Percentiles rank a stretch among this genome's conserved stretches.
These are phyloP conservation scores for Anguilla anguilla DNA, from an alignment of 2,797 vertebrate genomes.

Conservation along the genomic window DNA sequence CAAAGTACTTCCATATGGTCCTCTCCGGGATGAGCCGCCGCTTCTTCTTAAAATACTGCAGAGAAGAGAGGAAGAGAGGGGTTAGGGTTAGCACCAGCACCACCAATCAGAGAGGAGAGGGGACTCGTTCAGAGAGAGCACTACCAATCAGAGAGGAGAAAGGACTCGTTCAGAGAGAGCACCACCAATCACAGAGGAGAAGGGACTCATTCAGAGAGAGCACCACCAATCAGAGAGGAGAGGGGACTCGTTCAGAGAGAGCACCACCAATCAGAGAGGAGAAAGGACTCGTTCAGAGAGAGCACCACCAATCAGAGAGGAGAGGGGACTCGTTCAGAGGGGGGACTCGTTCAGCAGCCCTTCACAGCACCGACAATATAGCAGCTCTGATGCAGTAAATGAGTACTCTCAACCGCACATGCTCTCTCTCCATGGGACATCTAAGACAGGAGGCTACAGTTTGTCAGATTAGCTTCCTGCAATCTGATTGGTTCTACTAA, in stretches of 20 bases:
- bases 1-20: constrained; percentile 86
- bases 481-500: neutral
- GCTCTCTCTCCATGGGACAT: neutral
- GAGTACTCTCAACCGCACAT: neutral
- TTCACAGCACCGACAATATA: neutral
- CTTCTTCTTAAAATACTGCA: constrained; percentile 86
- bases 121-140: no score
- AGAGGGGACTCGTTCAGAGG: neutral
- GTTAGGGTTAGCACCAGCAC: no score
- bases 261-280: no score
- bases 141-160: no score
- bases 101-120: no score
- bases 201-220: no score
- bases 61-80: constrained; percentile 10
- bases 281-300: no score
- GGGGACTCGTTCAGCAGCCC: constrained; percentile 15
- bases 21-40: constrained; percentile 84
- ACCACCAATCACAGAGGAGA: no score
- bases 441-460: neutral
- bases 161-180: neutral
- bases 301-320: no score
- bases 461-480: neutral
- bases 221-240: no score
- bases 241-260: no score
- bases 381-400: neutral